Conservation (phyloP, 1,140 invertebrate species). For the Leptoteleia sp. region DNA sequence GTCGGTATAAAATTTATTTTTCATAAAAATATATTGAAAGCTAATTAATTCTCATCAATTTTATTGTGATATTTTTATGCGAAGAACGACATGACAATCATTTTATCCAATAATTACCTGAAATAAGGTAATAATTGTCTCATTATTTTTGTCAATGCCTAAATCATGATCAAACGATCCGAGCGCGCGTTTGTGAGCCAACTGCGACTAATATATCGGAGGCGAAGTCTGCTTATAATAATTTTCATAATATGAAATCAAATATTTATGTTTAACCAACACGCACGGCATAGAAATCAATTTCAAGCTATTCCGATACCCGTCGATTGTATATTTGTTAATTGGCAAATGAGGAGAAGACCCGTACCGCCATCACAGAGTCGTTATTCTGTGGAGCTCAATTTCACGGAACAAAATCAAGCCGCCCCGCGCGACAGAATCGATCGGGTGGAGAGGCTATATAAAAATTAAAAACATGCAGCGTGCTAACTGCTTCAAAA, state of each 20-base stretch:
- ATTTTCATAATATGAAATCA: conserved; percentile 15
- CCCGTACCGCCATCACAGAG: neutral
- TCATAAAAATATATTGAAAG: too few species aligned
- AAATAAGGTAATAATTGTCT: too few species aligned
- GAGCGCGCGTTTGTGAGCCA: neutral
- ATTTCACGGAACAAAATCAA: conserved; percentile 57
- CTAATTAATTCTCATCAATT: too few species aligned
- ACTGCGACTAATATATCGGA: conserved; percentile 2
- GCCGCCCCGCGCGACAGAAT: conserved; percentile 69
- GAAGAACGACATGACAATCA: too few species aligned
- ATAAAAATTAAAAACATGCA: conserved; percentile 76
- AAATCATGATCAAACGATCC: conserved; percentile 4
- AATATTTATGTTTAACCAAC: conserved; percentile 9
- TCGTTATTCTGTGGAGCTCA: conserved; percentile 13
- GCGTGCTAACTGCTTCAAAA: conserved; percentile 75
- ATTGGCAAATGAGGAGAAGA: conserved; percentile 24
- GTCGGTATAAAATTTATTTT: too few species aligned
- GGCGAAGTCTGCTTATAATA: conserved; percentile 5
- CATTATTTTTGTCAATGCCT: too few species aligned
- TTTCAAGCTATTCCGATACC: conserved; percentile 1
- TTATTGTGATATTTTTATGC: too few species aligned
- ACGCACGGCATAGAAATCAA: neutral
- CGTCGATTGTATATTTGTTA: conserved; percentile 7
- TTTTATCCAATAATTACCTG: too few species aligned
- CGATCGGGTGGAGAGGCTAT: conserved; percentile 65